Conservation (phyloP, 2,113 vertebrate genomes). For the Ailurus styani region DNA sequence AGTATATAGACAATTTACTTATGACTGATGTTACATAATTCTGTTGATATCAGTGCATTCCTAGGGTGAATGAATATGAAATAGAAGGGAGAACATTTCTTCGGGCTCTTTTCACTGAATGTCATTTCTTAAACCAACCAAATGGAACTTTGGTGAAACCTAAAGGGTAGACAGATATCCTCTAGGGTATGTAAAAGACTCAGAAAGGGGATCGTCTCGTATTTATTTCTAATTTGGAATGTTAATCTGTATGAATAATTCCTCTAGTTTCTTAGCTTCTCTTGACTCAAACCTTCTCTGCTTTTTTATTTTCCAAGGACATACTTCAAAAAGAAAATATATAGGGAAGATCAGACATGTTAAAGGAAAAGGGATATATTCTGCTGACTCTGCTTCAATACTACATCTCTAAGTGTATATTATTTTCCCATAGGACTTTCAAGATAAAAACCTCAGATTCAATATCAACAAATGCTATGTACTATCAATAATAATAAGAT, state of each 20-base stretch:
- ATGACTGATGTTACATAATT: neutral
- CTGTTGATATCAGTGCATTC: neutral
- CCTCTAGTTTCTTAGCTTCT: neutral
- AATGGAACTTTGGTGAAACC: neutral
- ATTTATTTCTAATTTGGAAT: neutral
- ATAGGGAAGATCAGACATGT: neutral
- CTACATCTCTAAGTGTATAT: neutral
- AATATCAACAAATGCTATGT: neutral
- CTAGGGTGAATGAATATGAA: neutral
- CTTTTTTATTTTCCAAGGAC: neutral
- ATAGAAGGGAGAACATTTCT: neutral
- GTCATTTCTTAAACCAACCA: neutral
- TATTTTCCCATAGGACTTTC: neutral
- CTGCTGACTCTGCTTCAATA: neutral
- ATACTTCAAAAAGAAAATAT: neutral
- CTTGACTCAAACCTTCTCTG: neutral
- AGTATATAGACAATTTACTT: neutral
- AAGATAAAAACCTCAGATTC: neutral
- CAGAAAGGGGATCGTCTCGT: neutral
- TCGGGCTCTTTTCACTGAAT: conserved; percentile 2
- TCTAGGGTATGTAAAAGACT: neutral
- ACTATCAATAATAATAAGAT: neutral
- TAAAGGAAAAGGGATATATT: neutral
- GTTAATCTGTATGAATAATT: neutral
- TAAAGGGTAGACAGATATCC: neutral